phyloP scores from a whole-genome alignment of 2,797 vertebrate genomes.

The Gymnoscopelus microlampas region DNA sequence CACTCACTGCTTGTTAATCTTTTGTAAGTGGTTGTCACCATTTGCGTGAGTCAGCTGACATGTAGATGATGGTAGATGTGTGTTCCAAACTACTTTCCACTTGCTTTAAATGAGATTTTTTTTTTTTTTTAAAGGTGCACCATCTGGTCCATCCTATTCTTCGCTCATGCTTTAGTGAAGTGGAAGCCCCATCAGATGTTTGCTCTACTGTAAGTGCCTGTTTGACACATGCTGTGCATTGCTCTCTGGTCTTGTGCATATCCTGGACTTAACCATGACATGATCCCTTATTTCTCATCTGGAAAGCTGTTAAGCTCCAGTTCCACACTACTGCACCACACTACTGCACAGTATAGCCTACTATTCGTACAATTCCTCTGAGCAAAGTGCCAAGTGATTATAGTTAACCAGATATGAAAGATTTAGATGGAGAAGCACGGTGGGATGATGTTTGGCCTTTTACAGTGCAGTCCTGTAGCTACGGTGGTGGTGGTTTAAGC shows the following conservation, averaged over 20 bases:
- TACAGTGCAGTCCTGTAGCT: no score
- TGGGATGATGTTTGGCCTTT: no score
- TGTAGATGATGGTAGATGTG: slow-evolving; percentile 1
- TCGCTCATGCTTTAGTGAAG: slow-evolving; percentile 6
- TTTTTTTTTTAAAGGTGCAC: not conserved
- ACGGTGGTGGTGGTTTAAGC: no score
- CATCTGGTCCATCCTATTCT: slow-evolving; percentile 17
- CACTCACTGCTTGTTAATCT: not conserved
- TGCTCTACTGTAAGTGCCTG: slow-evolving; percentile 2
- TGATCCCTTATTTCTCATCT: slow-evolving; percentile 21
- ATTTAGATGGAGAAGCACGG: slow-evolving; percentile 13
- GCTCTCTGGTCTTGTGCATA: slow-evolving; percentile 22
- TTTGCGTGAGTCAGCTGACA: not conserved
- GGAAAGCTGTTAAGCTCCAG: slow-evolving; percentile 30
- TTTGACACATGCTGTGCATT: slow-evolving; percentile 27
- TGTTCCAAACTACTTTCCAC: not conserved
- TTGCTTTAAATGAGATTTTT: slow-evolving; percentile 6
- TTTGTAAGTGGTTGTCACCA: not conserved
- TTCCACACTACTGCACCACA: slow-evolving; percentile 13
- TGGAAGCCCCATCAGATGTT: slow-evolving; percentile 8
- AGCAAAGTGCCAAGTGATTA: slow-evolving; percentile 18
- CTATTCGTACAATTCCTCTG: slow-evolving; percentile 45
- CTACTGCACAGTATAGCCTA: slow-evolving; percentile 1
- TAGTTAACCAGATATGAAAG: slow-evolving; percentile 3
- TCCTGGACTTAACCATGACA: slow-evolving; percentile 11